These are phyloP conservation scores for Drosophila mercatorum DNA, from an alignment of 2,888 invertebrate genomes.

Conservation along the genomic window DNA sequence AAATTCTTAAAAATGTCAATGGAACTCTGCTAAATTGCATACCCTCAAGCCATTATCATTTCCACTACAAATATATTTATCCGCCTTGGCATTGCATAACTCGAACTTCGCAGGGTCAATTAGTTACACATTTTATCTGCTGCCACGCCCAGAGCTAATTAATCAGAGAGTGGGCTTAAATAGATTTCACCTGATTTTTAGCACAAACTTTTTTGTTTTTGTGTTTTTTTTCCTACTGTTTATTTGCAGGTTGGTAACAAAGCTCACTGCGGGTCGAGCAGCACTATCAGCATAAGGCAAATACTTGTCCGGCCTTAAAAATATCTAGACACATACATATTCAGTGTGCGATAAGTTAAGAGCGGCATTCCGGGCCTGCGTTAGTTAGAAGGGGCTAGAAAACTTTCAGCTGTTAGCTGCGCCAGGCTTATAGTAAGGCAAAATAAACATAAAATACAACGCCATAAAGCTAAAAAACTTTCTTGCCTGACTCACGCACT, in stretches of 20 bases:
- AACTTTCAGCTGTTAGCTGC: constrained; percentile 45
- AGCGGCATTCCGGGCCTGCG: constrained; percentile 15
- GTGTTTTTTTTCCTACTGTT: not conserved
- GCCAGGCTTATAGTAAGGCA: constrained; percentile 25
- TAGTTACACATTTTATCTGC: constrained; percentile 1
- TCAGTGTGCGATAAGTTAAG: constrained; percentile 65
- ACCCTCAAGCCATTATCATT: not conserved
- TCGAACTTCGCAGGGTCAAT: not conserved
- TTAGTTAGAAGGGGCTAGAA: constrained; percentile 30
- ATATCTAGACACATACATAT: constrained; percentile 21
- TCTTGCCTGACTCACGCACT: constrained; percentile 70
- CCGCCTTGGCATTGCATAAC: not conserved
- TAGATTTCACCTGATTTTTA: constrained; percentile 21
- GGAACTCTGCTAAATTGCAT: not conserved
- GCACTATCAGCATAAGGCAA: constrained; percentile 41
- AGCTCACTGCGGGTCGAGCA: constrained; percentile 1
- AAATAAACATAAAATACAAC: constrained; percentile 21
- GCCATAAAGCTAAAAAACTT: constrained; percentile 70
- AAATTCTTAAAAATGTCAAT: not conserved
- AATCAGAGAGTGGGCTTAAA: constrained; percentile 16
- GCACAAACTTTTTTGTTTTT: constrained; percentile 27
- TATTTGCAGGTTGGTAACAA: constrained; percentile 37
- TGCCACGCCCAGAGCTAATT: constrained; percentile 14
- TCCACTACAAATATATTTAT: not conserved
- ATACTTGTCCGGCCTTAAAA: constrained; percentile 8